Base-by-base conservation (phyloP, 1,140 invertebrate genomes). In the Aphaenogaster ashmeadi region DNA sequence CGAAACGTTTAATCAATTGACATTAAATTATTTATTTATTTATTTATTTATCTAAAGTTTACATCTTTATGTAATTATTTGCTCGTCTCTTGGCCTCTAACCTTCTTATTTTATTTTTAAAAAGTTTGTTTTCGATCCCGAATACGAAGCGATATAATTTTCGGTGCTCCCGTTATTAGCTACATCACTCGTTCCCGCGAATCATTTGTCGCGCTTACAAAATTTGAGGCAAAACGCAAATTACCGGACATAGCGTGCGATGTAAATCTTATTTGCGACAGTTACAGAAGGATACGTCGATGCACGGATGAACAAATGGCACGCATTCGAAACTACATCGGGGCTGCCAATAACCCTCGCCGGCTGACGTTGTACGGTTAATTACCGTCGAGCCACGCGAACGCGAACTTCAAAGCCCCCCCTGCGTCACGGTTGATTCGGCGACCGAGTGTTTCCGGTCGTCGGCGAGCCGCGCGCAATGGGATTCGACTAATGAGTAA, bases 401-500 rank as follows among this genome's bases (percentile, higher is more conserved):
- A 71, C 50, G 54, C 80, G 79, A 84, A 84, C 80, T 84, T 84
- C 80, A 84, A 84, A 84, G 80, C 80, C 18, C 27, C 44, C 41
- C 54, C 33, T 13, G 69, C 47, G 69, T 84, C 80, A 84, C 38
- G 75, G 72, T 80, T 86, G 84, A 86, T 86, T 86, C 84, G 62
- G 75, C 58, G n/a, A 38, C 36, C 74, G 75, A 67, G 83, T 52
- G 83, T 83, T 72, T 83, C 80, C 80, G 80, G 67, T 83, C 54
- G 67, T 41, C 52, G 47, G 27, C 75, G 85, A 87, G 78, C 66
- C 52, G 67, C 41, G 78, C 54, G 79, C 66, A 87, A 83, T 71
- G 86, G 66, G 79, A 87, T 81, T 83, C 86, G 78, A 79, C 86
- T 87, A 84, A 87, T 87, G 80, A 87, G 67, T 87, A 87, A 87